Evolutionary conservation across 1,140 invertebrate species (phyloP).

Genomic region (Macrotrachela quadricornifera): DNA sequence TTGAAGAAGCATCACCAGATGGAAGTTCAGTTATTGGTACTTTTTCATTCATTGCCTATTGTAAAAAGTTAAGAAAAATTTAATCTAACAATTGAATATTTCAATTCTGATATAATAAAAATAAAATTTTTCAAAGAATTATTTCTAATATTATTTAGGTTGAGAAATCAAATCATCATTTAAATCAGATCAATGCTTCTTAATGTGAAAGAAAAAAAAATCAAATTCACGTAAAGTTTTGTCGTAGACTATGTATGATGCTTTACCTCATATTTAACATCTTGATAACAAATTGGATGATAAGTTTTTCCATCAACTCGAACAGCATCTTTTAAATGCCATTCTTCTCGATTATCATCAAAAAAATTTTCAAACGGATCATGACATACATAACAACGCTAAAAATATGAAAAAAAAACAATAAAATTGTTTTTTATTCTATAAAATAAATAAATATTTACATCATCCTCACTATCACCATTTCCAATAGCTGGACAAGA

Average conservation of each 20-base stretch:
- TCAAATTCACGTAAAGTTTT: neutral
- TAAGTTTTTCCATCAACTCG: slow-evolving; percentile 42
- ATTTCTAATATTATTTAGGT: too few relatives aligned
- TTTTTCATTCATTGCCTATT: too few relatives aligned
- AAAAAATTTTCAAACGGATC: slow-evolving; percentile 79
- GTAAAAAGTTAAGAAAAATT: too few relatives aligned
- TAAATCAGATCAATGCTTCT: too few relatives aligned
- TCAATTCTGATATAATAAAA: too few relatives aligned
- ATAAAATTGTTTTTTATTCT: neutral
- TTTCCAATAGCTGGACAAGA: neutral
- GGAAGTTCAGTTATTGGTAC: too few relatives aligned
- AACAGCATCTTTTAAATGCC: slow-evolving; percentile 66
- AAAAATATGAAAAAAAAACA: neutral
- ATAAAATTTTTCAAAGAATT: too few relatives aligned
- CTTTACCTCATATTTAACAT: neutral
- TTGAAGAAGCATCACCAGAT: too few relatives aligned
- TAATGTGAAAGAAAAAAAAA: too few relatives aligned
- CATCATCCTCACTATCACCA: neutral
- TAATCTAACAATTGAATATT: too few relatives aligned
- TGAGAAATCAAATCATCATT: too few relatives aligned
- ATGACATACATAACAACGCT: slow-evolving; percentile 56
- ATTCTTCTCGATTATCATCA: slow-evolving; percentile 81
- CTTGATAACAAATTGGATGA: slow-evolving; percentile 14
- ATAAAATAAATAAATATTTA: neutral
- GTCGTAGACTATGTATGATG: neutral